These are phyloP conservation scores for Trichonephila inaurata DNA, from an alignment of 1,140 invertebrate species.

Conservation along the genomic window DNA sequence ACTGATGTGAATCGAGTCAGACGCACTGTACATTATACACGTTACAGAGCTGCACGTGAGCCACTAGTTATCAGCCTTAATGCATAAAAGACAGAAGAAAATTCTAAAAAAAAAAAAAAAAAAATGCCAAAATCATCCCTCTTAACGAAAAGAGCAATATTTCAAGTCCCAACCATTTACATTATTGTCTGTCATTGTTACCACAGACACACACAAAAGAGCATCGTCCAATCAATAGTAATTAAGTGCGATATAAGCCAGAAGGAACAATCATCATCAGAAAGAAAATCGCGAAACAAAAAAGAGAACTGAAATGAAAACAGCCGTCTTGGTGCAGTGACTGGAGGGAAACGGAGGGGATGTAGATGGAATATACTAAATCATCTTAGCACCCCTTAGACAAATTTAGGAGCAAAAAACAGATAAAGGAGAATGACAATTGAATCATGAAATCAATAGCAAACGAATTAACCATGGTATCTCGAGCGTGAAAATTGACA, in stretches of 20 bases:
- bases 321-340: neutral
- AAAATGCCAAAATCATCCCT: too few relatives aligned
- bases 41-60: too few relatives aligned
- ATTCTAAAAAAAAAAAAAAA: too few relatives aligned
- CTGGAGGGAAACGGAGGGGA: neutral
- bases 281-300: neutral
- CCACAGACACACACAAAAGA: constrained; percentile 40
- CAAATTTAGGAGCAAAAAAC: constrained; percentile 65
- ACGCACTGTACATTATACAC: too few relatives aligned
- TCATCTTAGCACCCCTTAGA: constrained; percentile 49
- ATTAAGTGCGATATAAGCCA: constrained; percentile 64
- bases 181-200: constrained; percentile 43
- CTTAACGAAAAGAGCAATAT: neutral
- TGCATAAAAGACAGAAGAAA: too few relatives aligned
- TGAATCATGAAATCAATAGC: constrained; percentile 51
- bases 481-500: constrained; percentile 58
- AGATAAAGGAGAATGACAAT: constrained; percentile 50
- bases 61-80: too few relatives aligned
- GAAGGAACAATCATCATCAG: constrained; percentile 49
- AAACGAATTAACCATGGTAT: constrained; percentile 43
- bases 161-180: constrained; percentile 23
- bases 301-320: constrained; percentile 48
- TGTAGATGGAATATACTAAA: constrained; percentile 16
- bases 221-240: constrained; percentile 58
- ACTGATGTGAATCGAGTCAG: too few relatives aligned